Base-by-base conservation (phyloP, 2,888 invertebrate species). In the Pachliopta kotzebuea region DNA sequence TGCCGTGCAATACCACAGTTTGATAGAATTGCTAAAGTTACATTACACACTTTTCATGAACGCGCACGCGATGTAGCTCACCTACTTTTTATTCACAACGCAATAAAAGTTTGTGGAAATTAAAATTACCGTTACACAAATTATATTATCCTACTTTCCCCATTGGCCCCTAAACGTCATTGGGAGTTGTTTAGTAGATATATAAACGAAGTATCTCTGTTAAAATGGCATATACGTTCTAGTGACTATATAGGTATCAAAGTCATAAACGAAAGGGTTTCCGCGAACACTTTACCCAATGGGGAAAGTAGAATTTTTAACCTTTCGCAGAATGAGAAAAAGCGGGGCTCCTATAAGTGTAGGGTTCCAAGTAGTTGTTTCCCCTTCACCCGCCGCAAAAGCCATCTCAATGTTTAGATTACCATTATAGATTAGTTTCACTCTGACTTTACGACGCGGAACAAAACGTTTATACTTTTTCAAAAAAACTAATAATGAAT, bases 11-110 rank as follows among this genome's bases (percentile, higher is more conserved):
- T 69, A 68, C 70, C 67, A 68, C 66, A 69, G 70, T 72, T 72
- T 70, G 71, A 72, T 71, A 70, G 69, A 72, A 72, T 71, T 70
- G 66, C 64, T 68, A 67, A 62, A 73, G 73, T 72, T 72, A 73
- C 72, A 72, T 69, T 68, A 75, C 69, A 68, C 66, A 68, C 69
- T 66, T 70, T 65, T 71, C 71, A 74, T 69, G 71, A 69, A 73
- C 72, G 71, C 69, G 63, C 74, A 74, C 74, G 72, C 74, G 69
- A 75, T 67, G 58, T 60, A 65, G 57, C 58, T 62, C 62, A 37
- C 62, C 65, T 55, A 71, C 60, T 66, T 60, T 66, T 65, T 71
- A 57, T 71, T 67, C 65, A 59, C 63, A 68, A 64, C 70, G 71
- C 70, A 70, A 71, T 69, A 70, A 54, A 61, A 67, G 50, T 55